These are phyloP conservation scores for Drosophila funebris DNA, from an alignment of 1,140 invertebrate genomes.

Conservation along the genomic window DNA sequence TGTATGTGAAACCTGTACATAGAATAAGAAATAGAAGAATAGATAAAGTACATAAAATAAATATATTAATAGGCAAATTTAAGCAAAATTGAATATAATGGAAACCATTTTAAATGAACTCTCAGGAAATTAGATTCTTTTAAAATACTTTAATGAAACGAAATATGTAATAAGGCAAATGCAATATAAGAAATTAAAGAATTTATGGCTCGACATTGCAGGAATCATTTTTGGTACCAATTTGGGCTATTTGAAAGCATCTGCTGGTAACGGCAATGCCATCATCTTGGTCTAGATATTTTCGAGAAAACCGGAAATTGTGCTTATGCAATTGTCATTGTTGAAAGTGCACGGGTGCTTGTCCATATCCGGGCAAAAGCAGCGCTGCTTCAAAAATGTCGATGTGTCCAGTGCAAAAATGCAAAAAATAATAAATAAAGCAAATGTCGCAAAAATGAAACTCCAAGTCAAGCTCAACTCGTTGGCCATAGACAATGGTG, in stretches of 20 bases:
- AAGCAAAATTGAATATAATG: too few species aligned
- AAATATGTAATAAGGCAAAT: too few species aligned
- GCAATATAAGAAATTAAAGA: too few species aligned
- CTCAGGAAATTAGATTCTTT: too few species aligned
- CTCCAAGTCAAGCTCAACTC: conserved; percentile 30
- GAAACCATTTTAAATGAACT: too few species aligned
- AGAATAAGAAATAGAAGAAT: too few species aligned
- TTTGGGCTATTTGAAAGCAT: background rate
- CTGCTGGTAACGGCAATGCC: background rate
- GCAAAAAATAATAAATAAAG: conserved; percentile 13
- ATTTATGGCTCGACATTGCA: too few species aligned
- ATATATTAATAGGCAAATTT: too few species aligned
- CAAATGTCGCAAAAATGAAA: conserved; percentile 17
- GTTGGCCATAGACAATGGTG: conserved; percentile 62
- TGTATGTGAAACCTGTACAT: too few species aligned
- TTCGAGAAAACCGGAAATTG: conserved; percentile 67
- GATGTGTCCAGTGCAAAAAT: conserved; percentile 14
- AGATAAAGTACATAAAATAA: too few species aligned
- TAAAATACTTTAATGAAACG: too few species aligned
- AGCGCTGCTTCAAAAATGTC: conserved; percentile 35
- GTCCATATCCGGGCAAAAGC: conserved; percentile 43
- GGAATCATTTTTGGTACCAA: background rate
- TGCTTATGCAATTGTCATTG: conserved; percentile 64
- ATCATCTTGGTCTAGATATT: conserved; percentile 30
- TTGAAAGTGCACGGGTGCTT: conserved; percentile 40